These are phyloP conservation scores for Hypotaenidia philippensis DNA, from an alignment of 2,797 vertebrate genomes.

Conservation along the genomic window DNA sequence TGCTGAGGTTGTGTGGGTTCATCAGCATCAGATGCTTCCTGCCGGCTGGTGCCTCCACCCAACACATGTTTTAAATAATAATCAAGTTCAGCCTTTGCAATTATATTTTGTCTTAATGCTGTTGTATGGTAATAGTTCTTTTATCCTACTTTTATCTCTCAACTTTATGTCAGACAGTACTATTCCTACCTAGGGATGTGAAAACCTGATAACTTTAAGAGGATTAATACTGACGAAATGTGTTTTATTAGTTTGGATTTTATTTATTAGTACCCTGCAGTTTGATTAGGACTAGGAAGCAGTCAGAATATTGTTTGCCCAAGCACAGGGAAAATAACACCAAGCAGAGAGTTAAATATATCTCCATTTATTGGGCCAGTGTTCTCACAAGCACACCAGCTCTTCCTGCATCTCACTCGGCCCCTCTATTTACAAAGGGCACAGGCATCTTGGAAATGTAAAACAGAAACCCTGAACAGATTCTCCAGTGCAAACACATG, in stretches of 20 bases:
- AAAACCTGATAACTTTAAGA: conserved; percentile 79
- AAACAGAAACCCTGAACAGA: conserved; percentile 36
- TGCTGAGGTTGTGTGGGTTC: conserved; percentile 70
- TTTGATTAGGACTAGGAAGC: conserved; percentile 76
- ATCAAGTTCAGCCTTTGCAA: conserved; percentile 71
- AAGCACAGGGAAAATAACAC: conserved; percentile 76
- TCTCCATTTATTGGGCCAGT: conserved; percentile 49
- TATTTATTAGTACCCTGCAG: conserved; percentile 79
- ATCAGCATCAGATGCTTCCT: conserved; percentile 70
- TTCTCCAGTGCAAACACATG: background rate
- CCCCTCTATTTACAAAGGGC: conserved; percentile 9
- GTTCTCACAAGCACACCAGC: conserved; percentile 34
- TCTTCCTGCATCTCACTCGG: conserved; percentile 30
- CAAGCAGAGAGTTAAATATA: conserved; percentile 74
- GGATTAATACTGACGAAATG: conserved; percentile 76
- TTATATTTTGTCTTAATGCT: conserved; percentile 74
- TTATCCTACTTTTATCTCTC: conserved; percentile 75
- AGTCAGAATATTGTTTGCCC: conserved; percentile 72
- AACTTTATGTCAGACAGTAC: conserved; percentile 71
- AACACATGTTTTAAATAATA: conserved; percentile 78
- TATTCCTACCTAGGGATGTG: conserved; percentile 66
- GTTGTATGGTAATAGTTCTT: conserved; percentile 67
- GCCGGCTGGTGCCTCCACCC: conserved; percentile 64
- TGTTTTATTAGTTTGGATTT: conserved; percentile 80
- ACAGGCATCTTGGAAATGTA: background rate